Base-by-base conservation (phyloP, 2,888 invertebrate species). In the Steinernema scapterisci region DNA sequence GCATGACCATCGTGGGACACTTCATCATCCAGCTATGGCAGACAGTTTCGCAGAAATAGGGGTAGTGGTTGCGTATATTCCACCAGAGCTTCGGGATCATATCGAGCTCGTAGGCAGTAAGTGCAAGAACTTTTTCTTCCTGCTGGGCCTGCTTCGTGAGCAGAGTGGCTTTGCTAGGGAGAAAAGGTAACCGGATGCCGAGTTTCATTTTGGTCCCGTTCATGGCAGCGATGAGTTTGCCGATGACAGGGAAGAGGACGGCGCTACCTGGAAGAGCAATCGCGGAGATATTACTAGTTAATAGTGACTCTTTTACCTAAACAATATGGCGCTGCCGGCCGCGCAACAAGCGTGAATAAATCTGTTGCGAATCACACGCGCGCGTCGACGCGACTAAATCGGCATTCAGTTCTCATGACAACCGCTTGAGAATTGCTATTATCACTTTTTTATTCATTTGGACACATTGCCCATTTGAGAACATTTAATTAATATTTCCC, bases 21-120 rank as follows among this genome's bases (percentile, higher is more conserved):
- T 63, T 63, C 63, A 51, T 70, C 75, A 79, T 73, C 81, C 83
- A 82, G 11, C 77, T 70, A 73, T 78, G 83, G 52, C 82, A 79
- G 25, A 84, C 84, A 70, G 81, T 81, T 71, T 84, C 84, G 74
- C 80, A 84, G 74, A 84, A 84, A 48, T 78, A 74, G 9, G 77
- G 77, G 73, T 84, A 74, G 46, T 63, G 70, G 16, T 51, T 70
- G 11, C 75, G 75, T 13, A 80, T 43, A 13, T 80, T 82, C 52
- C 75, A 74, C 31, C 83, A 63, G 73, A 80, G 78, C 48, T 77
- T 31, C 1, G 83, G 83, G 45, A 83, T 70, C 72, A 82, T 76
- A 27, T 83, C 83, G 73, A 79, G 74, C 54, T 81, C 81, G 71
- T 78, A 81, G 27, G 72, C 52, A 21, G 74, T 78, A 52, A 78